Base-by-base conservation (phyloP, 2,797 vertebrate species). In the Pygocentrus nattereri region DNA sequence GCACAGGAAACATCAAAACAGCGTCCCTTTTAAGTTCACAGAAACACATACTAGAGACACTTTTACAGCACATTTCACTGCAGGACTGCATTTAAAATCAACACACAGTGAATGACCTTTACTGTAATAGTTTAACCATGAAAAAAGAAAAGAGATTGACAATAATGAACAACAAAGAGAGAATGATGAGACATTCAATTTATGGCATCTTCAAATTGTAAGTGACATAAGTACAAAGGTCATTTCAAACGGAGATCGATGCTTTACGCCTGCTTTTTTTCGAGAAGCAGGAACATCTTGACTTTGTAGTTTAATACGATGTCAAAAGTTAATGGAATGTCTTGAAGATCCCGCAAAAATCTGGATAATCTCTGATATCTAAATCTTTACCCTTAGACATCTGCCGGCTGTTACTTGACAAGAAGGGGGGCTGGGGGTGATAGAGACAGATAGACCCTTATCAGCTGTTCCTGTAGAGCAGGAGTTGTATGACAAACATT, bases 261-360 rank as follows among this genome's bases (percentile, higher is more conserved):
- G 50, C 15, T 0, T 34, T 47, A 79, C n/a, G 11, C 31, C 21
- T 68, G 64, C 21, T 0, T 59, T 30, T 13, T 12, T 69, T 50
- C 19, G 47, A 76, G 27, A 7, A 7, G 27, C 25, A 27, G 1
- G 27, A 30, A 8, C 16, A 52, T 73, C 64, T 79, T 54, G 59
- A 85, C 75, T 80, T 78, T 76, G 74, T 64, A 67, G 59, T 4
- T 15, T 30, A 67, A 78, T 70, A n/a, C 56, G 75, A 79, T 79
- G 44, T 83, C 65, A 73, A 58, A 77, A 44, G 38, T 74, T 77
- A 79, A 83, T 71, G 25, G 41, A 77, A 83, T 76, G 47, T 44
- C 79, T 54, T 75, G 65, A 31, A 86, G 74, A 81, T 81, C 65
- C 68, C 72, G 69, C 21, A 79, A 81, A 68, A 69, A 82, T 70